These are phyloP conservation scores for Sprattus sprattus DNA, from an alignment of 2,113 vertebrate species.

Conservation along the genomic window DNA sequence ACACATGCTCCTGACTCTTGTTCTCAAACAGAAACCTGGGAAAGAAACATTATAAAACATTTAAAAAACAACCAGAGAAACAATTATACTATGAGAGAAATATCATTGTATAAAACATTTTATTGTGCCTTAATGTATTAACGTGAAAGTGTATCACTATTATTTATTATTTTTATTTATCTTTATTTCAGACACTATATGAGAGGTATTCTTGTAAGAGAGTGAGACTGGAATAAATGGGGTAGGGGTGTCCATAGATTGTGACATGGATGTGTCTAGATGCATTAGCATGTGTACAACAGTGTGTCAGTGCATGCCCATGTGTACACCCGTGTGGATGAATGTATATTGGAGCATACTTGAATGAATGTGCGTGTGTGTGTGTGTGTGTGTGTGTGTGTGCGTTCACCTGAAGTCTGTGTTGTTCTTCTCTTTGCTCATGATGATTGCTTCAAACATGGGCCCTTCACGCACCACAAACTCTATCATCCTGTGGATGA, in stretches of 20 bases:
- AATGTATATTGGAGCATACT: neutral
- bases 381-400: neutral
- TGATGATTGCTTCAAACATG: conserved; percentile 79
- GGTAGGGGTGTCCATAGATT: too few relatives aligned
- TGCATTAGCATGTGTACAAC: too few relatives aligned
- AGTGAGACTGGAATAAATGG: too few relatives aligned
- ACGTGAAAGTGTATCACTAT: too few relatives aligned
- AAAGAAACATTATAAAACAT: neutral
- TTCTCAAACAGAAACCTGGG: conserved; percentile 80
- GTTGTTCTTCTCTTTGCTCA: conserved; percentile 78
- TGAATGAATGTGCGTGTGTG: neutral
- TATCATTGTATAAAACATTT: too few relatives aligned
- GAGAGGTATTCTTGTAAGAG: too few relatives aligned
- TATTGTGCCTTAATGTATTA: too few relatives aligned
- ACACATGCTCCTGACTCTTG: conserved; percentile 78
- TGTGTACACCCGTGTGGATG: neutral
- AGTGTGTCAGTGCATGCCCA: too few relatives aligned
- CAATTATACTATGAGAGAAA: neutral
- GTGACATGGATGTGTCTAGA: too few relatives aligned
- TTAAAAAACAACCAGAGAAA: neutral
- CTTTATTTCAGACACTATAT: too few relatives aligned
- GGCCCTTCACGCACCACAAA: conserved; percentile 83
- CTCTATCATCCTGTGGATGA: conserved; percentile 81
- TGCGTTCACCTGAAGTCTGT: conserved; percentile 71
- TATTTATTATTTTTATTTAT: too few relatives aligned